Conservation (phyloP, 2,888 invertebrate genomes). For the Epicampocera succincta region DNA sequence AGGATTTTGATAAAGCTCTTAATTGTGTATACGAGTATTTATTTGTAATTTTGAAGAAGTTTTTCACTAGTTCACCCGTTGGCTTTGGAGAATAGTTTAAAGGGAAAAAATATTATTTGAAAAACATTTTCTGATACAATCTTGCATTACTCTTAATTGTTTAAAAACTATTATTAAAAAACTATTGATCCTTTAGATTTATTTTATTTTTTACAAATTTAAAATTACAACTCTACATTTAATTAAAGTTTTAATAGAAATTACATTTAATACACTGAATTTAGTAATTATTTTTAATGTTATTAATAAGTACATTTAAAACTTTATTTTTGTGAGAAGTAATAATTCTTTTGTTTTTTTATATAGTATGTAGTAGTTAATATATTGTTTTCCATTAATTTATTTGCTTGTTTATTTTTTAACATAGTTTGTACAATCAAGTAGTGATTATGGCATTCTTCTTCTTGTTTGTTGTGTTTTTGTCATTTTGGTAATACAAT, state of each 20-base stretch:
- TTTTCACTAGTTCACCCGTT: no score
- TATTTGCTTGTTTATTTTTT: conserved; percentile 35
- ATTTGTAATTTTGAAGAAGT: no score
- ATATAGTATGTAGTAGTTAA: neutral
- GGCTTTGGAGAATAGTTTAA: no score
- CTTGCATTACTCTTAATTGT: conserved; percentile 53
- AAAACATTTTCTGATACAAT: conserved; percentile 40
- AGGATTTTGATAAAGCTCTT: no score
- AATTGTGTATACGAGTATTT: no score
- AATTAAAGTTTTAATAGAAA: conserved; percentile 55
- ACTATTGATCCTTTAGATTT: conserved; percentile 62
- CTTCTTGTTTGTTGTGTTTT: conserved; percentile 18
- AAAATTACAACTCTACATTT: conserved; percentile 59
- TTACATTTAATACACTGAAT: conserved; percentile 66
- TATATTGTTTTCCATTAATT: conserved; percentile 37
- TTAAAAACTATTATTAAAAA: conserved; percentile 44
- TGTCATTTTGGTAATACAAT: conserved; percentile 13
- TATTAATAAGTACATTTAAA: conserved; percentile 46
- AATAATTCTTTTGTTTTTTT: conserved; percentile 27
- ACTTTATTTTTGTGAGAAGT: conserved; percentile 44
- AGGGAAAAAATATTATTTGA: no score
- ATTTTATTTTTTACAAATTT: conserved; percentile 51
- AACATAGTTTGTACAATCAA: conserved; percentile 68
- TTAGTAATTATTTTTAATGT: conserved; percentile 30
- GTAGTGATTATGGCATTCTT: conserved; percentile 63